Evolutionary conservation across 2,113 vertebrate genomes (phyloP).

Genomic region (Menura novaehollandiae): DNA sequence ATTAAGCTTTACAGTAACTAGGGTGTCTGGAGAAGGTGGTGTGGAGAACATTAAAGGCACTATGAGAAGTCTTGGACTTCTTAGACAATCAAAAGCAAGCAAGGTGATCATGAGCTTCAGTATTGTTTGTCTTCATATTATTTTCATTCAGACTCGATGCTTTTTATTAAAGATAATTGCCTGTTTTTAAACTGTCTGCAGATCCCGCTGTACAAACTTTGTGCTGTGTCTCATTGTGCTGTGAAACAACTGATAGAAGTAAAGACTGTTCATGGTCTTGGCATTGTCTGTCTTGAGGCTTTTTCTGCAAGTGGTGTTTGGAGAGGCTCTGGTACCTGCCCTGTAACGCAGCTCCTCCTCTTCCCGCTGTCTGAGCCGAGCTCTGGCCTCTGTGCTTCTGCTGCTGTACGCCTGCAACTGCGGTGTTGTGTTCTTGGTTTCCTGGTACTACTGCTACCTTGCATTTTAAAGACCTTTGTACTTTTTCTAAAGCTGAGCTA

Average conservation of each 20-base stretch:
- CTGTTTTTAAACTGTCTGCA: constrained; percentile 41
- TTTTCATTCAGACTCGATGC: background rate
- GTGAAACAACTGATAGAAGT: constrained; percentile 56
- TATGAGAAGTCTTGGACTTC: background rate
- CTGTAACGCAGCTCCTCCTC: background rate
- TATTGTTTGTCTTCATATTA: constrained; percentile 29
- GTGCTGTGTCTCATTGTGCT: constrained; percentile 53
- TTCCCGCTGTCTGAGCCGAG: background rate
- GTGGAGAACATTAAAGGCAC: background rate
- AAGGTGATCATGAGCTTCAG: background rate
- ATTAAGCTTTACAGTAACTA: background rate
- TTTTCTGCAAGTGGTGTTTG: constrained; percentile 17
- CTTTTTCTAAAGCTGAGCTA: background rate
- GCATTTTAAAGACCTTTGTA: background rate
- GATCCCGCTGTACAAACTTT: constrained; percentile 45
- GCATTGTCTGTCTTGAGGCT: constrained; percentile 55
- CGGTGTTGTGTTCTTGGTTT: background rate
- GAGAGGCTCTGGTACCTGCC: background rate
- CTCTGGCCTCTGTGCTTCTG: background rate
- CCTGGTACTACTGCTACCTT: background rate
- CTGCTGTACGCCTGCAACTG: background rate
- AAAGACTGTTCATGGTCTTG: constrained; percentile 55
- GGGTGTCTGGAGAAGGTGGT: background rate
- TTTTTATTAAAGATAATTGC: constrained; percentile 39
- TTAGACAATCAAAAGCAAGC: background rate